Base-by-base conservation (phyloP, 2,797 vertebrate genomes). In the Ataeniobius toweri region DNA sequence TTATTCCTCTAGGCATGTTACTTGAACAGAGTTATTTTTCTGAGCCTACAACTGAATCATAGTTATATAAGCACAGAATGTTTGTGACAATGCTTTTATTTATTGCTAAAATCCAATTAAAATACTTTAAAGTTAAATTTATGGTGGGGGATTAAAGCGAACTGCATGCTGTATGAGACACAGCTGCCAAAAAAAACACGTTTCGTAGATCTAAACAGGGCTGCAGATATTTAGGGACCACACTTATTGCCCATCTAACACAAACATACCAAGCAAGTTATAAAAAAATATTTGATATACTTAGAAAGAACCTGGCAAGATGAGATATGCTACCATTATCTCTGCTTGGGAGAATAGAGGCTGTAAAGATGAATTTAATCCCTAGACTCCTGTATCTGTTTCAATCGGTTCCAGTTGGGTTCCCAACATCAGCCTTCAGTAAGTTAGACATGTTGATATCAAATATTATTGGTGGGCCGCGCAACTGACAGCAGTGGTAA, bases 171-270 rank as follows among this genome's bases (percentile, higher is more conserved):
- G 6, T 46, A 46, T 46, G 36, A 36, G 36, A 36, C 36, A 36
- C 31, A 36, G 36, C 36, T 36, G 36, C 36, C 36, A 36, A 36
- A 36, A 36, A 36, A 36, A 36, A 36, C 36, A 36, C 3, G 36
- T 36, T 36, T 36, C 36, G 4, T 36, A 36, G 68, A 56, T 80
- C 78, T 41, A 61, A 70, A 61, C 71, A 69, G 53, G 71, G 72
- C 26, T 79, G 74, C 41, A 48, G 63, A 59, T 74, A 74, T 3
- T 28, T 74, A 50, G 63, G 77, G 22, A 69, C 53, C 22, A 59
- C 3, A 24, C 26, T 59, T 28, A 74, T 50, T 20, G 65, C 77
- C 22, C 53, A 74, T 1, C 26, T 70, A 70, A 41, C 65, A 50
- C 72, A 74, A 41, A 10, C 74, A 50, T 74, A 79, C 14, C n/a